Base-by-base conservation (phyloP, 2,113 vertebrate genomes). In the Microtus pennsylvanicus region DNA sequence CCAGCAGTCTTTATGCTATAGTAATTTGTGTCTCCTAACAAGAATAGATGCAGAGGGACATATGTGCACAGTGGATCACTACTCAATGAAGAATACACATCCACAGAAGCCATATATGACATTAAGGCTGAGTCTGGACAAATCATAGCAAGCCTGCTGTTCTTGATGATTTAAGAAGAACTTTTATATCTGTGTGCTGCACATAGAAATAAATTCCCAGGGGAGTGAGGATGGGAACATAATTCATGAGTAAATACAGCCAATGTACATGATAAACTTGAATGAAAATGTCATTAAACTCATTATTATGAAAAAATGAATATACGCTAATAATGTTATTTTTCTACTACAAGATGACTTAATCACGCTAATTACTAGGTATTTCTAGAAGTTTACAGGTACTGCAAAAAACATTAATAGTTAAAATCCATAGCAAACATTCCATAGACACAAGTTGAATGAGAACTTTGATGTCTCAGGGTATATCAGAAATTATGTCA, bases 41-140 rank as follows among this genome's bases (percentile, higher is more conserved):
- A 69, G 7, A 52, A 55, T 2, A 77, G 8, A n/a, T 30, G 10
- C 0, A 28, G 21, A 30, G 30, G 0, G 45, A 38, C 0, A 4
- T 22, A n/a, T 22, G 13, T 16, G 30, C 22, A 26, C n/a, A 75
- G 19, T n/a, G 35, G 82, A 89, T 70, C 8, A 24, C 28, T 65
- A 22, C 21, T 69, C 38, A 9, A 33, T 10, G 69, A 38, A 82
- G 38, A 50, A 70, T 69, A 38, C 19, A 26, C 30, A n/a, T n/a
- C 3, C 19, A 2, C 30, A 45, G 19, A 58, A 86, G 3, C 21
- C 17, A 52, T 38, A 42, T 0, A 1, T 9, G 65, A 4, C 47
- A 35, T 11, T 7, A 35, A 21, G 17, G 16, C 21, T 16, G 30
- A 42, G 19, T 82, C 9, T 14, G 52, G 0, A 76, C 6, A n/a